phyloP scores from a whole-genome alignment of 2,113 vertebrate genomes.

The Phalacrocorax aristotelis region DNA sequence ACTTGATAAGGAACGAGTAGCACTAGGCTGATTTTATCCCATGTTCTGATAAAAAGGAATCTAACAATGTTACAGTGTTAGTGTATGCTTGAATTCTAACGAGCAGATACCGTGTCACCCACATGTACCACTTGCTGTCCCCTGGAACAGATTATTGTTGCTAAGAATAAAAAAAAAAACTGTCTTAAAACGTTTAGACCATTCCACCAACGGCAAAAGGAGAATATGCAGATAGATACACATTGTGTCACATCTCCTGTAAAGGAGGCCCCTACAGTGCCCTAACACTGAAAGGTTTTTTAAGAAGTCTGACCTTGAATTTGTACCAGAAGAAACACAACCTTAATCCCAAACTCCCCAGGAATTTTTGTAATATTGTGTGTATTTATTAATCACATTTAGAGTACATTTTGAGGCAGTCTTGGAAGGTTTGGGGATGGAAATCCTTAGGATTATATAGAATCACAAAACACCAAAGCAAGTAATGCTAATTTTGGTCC shows the following conservation, averaged over 20 bases:
- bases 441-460: background rate
- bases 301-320: background rate
- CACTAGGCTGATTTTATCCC: background rate
- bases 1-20: background rate
- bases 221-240: background rate
- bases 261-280: background rate
- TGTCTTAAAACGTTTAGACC: fast-evolving
- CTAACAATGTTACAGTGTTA: background rate
- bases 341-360: background rate
- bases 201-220: background rate
- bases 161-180: background rate
- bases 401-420: background rate
- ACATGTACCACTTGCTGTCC: background rate
- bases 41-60: background rate
- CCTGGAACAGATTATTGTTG: background rate
- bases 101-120: background rate
- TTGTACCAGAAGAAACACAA: background rate
- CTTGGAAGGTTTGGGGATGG: background rate
- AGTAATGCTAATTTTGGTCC: background rate
- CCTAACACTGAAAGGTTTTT: background rate
- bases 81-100: background rate
- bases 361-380: background rate
- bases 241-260: background rate
- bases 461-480: background rate
- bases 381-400: background rate